Conservation (phyloP, 2,888 invertebrate genomes). For the Cremastinae sp. region DNA sequence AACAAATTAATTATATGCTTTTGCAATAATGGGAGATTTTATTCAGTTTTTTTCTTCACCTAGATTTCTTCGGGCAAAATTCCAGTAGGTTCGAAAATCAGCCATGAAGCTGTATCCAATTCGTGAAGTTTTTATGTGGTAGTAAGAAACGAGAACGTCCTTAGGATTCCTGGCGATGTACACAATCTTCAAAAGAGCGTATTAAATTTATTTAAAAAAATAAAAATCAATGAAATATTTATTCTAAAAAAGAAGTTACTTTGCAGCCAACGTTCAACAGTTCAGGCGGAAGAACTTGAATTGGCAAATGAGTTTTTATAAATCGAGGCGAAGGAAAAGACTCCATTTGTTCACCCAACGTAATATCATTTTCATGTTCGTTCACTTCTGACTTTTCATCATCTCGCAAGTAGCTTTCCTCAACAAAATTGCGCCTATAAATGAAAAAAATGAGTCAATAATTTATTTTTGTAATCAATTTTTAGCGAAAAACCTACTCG, state of each 20-base stretch:
- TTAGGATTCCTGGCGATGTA: slow-evolving; percentile 77
- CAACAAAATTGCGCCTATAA: no score
- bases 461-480: slow-evolving; percentile 79
- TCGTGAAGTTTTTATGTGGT: slow-evolving; percentile 62
- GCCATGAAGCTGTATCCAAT: no score
- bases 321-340: slow-evolving; percentile 15
- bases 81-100: slow-evolving; percentile 58
- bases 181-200: slow-evolving; percentile 66
- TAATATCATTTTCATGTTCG: no score
- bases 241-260: background rate
- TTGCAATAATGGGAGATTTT: background rate
- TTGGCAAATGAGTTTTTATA: slow-evolving; percentile 7
- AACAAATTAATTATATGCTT: no score
- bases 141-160: slow-evolving; percentile 74
- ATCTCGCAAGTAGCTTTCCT: no score
- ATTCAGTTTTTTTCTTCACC: slow-evolving; percentile 64
- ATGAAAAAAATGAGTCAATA: no score
- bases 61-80: slow-evolving; percentile 70
- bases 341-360: slow-evolving; percentile 71
- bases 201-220: no score
- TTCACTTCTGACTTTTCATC: no score
- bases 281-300: slow-evolving; percentile 13
- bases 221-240: no score
- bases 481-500: slow-evolving; percentile 87
- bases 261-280: slow-evolving; percentile 12